Evolutionary conservation across 2,888 invertebrate species (phyloP), one percentile per base, ranked within the genome.

Genomic region (Euproctis similis): DNA sequence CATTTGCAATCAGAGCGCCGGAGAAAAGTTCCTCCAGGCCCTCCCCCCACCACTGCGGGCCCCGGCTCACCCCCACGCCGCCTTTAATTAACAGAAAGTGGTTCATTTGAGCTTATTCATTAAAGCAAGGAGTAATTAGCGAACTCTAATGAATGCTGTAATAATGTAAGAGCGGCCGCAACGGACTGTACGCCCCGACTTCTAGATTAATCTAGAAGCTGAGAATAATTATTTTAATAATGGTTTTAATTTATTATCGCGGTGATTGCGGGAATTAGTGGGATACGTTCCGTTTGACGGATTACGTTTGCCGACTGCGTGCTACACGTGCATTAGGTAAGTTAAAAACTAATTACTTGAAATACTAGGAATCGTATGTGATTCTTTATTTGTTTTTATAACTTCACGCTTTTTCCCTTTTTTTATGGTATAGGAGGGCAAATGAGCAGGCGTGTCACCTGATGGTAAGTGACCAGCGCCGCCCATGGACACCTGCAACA

Each of bases 21-120:
- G 76, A 80, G 80, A 21, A 80, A 82, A 81, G 75, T 80, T 75
- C 68, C 64, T 60, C 63, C 58, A 37, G 48, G 58, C 58, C 46
- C 43, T 56, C 50, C 48, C 45, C 48, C 41, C 53, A 49, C 46
- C 39, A 36, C 27, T 42, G 39, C 42, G 35, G 56, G 43, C 46
- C 32, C 49, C 40, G 36, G 30, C 34, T 27, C 65, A n/a, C n/a
- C n/a, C 63, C 69, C 62, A 61, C 69, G 86, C 86, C 81, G 90
- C 88, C 91, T 92, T 91, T 92, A 91, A 92, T 92, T 92, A 91
- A 91, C 91, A 91, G 90, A 92, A 91, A 92, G 92, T 91, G 91
- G 91, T 92, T 92, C 92, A 92, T 92, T 92, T 91, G 91, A 90
- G 91, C 90, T 91, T 91, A 91, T 91, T 92, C 91, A 92, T 92